Base-by-base conservation (phyloP, 2,888 invertebrate genomes). In the Eupithecia vulgata region DNA sequence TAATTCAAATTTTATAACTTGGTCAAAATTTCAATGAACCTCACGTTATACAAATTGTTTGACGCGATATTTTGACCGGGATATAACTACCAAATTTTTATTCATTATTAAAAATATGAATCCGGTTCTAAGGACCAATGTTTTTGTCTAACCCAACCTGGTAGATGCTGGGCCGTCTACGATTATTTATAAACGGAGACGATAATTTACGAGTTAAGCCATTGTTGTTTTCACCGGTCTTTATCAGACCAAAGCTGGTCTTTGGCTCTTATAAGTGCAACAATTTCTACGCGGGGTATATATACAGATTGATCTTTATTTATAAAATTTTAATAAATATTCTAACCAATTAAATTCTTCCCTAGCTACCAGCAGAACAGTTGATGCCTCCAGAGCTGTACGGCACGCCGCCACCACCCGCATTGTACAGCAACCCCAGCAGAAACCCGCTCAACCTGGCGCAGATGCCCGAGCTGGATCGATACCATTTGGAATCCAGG, bases 371-470 rank as follows among this genome's bases (percentile, higher is more conserved):
- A 79, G 89, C 92, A 17, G 93, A 94, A 80, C 93, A 94, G 65
- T 82, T 94, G n/a, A 85, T 93, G 86, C 92, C 94, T 0, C 92
- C 93, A 12, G 91, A 94, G 75, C 75, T 93, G 6, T 92, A 92
- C 81, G 85, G 88, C 0, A 87, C 90, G 0, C 89, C 90, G 0
- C 88, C 90, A 5, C 90, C 90, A 0, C 89, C 92, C 5, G 80
- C 90, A 1, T 83, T 93, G 45, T 92, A 92, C 87, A 90, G 89
- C 77, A 88, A 90, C 79, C 89, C 89, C 0, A 86, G 81, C 64
- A 85, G 92, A 74, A 91, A 91, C 77, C 93, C 92, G 0, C 80
- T 91, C 10, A 90, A 89, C 73, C 82, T 93, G 66, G 83, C 89
- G 6, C 92, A 92, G 77, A 91, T 92, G 90, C 91, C 91, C 1